Evolutionary conservation across 2,888 invertebrate genomes (phyloP).

Genomic region (Drosophila mimetica): DNA sequence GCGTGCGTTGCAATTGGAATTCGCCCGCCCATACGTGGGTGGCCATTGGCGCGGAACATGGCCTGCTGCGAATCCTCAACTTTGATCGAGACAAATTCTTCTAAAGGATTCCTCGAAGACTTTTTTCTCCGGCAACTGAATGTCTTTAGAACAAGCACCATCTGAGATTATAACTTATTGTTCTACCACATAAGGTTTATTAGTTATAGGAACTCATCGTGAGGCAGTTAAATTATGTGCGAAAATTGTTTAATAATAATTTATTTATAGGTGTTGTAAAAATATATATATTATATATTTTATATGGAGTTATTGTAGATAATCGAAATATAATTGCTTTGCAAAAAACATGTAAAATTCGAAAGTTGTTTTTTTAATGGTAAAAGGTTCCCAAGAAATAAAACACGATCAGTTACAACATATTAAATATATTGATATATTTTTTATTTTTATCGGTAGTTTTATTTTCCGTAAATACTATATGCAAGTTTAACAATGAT

Average conservation of each 20-base stretch:
- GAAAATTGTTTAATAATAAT: constrained; percentile 5
- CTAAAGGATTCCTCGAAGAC: background rate
- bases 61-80: constrained; percentile 76
- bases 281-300: constrained; percentile 29
- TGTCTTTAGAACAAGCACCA: constrained; percentile 4
- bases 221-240: constrained; percentile 3
- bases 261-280: constrained; percentile 30
- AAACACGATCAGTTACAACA: constrained; percentile 1
- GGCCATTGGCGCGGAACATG: constrained; percentile 82
- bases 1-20: constrained; percentile 81
- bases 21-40: constrained; percentile 58
- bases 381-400: background rate
- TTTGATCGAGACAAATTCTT: constrained; percentile 51
- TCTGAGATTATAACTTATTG: constrained; percentile 42
- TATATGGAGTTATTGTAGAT: constrained; percentile 34
- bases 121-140: background rate
- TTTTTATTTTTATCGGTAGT: constrained; percentile 38
- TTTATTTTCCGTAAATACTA: constrained; percentile 48
- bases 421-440: constrained; percentile 50
- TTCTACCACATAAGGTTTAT: constrained; percentile 1
- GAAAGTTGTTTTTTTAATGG: background rate
- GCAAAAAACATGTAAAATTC: constrained; percentile 2
- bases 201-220: background rate
- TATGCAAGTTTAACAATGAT: constrained; percentile 65
- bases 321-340: constrained; percentile 8